These are phyloP conservation scores for Copidosoma floridanum DNA, from an alignment of 1,140 invertebrate genomes.

Conservation along the genomic window DNA sequence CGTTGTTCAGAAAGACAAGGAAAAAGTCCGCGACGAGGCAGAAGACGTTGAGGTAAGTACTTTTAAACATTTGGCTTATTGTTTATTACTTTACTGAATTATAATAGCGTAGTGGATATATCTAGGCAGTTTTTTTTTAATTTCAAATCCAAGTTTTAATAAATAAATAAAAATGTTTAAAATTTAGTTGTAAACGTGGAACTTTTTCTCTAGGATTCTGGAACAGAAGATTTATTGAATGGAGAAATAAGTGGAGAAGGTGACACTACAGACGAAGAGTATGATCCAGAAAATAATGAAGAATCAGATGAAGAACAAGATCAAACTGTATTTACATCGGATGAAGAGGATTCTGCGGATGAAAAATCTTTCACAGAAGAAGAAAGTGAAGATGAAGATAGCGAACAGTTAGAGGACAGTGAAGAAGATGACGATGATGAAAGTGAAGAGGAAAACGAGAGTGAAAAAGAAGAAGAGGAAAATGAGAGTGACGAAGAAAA, in stretches of 20 bases:
- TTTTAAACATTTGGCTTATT: conserved; percentile 3
- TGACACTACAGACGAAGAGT: conserved; percentile 60
- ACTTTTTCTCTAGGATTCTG: conserved; percentile 48
- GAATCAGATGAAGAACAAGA: conserved; percentile 58
- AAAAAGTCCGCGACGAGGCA: neutral
- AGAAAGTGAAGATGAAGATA: conserved; percentile 29
- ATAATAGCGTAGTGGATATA: neutral
- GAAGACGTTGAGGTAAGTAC: conserved; percentile 21
- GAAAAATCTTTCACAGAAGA: conserved; percentile 55
- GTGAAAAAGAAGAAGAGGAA: conserved; percentile 35
- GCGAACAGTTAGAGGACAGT: conserved; percentile 25
- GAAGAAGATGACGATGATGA: conserved; percentile 36
- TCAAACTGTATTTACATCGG: conserved; percentile 43
- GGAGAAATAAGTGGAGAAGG: conserved; percentile 50
- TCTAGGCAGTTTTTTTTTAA: no score
- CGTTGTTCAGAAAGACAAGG: conserved; percentile 10
- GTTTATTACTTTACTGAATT: neutral
- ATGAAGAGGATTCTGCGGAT: conserved; percentile 53
- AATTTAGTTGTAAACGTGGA: no score
- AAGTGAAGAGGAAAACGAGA: conserved; percentile 22
- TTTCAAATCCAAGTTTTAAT: no score
- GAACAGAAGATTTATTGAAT: conserved; percentile 39
- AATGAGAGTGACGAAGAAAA: conserved; percentile 28
- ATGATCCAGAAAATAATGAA: conserved; percentile 45
- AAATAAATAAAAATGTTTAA: no score